Conservation (phyloP, 1,140 invertebrate species). For the Belonocnema kinseyi region DNA sequence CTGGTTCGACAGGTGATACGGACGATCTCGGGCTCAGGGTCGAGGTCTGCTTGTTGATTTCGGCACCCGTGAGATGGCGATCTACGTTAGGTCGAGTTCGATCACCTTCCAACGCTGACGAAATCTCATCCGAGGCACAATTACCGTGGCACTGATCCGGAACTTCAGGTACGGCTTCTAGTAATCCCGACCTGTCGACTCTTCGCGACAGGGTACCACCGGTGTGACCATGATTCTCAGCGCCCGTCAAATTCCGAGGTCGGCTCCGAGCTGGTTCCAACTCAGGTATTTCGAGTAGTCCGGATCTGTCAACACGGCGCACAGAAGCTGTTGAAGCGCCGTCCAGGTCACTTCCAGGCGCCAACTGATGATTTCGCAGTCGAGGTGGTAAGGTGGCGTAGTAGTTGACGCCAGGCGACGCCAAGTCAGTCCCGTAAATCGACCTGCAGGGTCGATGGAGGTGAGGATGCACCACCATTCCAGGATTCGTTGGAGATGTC, state of each 20-base stretch:
- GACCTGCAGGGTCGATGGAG: slow-evolving; percentile 42
- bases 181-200: slow-evolving; percentile 58
- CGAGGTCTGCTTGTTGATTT: slow-evolving; percentile 44
- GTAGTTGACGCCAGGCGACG: slow-evolving; percentile 43
- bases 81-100: slow-evolving; percentile 47
- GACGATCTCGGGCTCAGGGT: slow-evolving; percentile 36
- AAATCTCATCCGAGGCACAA: slow-evolving; percentile 39
- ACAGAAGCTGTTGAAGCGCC: slow-evolving; percentile 52
- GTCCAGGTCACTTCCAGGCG: slow-evolving; percentile 50
- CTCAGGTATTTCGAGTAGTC: slow-evolving; percentile 65
- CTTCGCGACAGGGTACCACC: slow-evolving; percentile 50
- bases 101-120: slow-evolving; percentile 29
- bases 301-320: slow-evolving; percentile 67
- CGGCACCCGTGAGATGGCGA: slow-evolving; percentile 58
- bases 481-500: slow-evolving; percentile 37
- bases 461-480: slow-evolving; percentile 43
- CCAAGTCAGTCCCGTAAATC: slow-evolving; percentile 39
- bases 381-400: slow-evolving; percentile 47
- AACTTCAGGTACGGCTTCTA: slow-evolving; percentile 68
- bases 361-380: slow-evolving; percentile 42
- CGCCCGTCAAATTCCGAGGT: slow-evolving; percentile 42
- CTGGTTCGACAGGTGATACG: slow-evolving; percentile 32
- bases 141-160: slow-evolving; percentile 58
- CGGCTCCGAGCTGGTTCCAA: slow-evolving; percentile 49
- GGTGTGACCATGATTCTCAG: slow-evolving; percentile 39